phyloP scores from a whole-genome alignment of 2,113 vertebrate genomes.

The Gambusia affinis region DNA sequence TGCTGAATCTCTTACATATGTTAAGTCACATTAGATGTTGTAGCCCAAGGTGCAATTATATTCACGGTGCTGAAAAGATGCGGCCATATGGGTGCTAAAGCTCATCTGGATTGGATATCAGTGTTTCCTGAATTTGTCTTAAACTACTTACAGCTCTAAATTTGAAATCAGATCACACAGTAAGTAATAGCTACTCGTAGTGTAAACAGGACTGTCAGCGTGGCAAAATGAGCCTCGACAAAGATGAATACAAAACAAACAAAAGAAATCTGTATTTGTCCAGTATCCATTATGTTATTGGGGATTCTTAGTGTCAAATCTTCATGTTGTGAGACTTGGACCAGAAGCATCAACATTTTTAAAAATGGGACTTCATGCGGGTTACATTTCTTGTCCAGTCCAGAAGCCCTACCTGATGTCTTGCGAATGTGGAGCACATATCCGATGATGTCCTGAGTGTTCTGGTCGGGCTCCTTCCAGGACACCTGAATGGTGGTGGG shows the following conservation, averaged over 20 bases:
- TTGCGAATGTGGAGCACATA: slow-evolving; percentile 96
- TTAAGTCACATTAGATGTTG: background rate
- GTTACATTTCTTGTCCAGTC: background rate
- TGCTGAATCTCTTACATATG: background rate
- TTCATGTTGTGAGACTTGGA: background rate
- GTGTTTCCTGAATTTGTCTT: background rate
- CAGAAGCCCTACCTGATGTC: slow-evolving; percentile 81
- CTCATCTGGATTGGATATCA: background rate
- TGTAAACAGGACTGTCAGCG: background rate
- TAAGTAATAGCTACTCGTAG: background rate
- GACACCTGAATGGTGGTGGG: slow-evolving; percentile 92
- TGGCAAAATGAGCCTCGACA: background rate
- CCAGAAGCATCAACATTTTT: no score
- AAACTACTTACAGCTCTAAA: background rate
- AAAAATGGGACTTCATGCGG: no score
- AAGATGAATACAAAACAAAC: background rate
- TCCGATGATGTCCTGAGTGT: slow-evolving; percentile 95
- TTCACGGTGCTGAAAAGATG: background rate
- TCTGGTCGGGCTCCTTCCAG: slow-evolving; percentile 90
- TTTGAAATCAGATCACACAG: background rate
- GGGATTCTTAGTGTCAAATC: background rate
- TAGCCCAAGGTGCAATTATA: background rate
- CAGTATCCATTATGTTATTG: background rate
- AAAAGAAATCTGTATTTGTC: background rate
- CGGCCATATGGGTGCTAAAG: background rate